Evolutionary conservation across 2,797 vertebrate species (phyloP), one percentile per base, ranked within the genome.

Genomic region (Hoplostethus mediterraneus): DNA sequence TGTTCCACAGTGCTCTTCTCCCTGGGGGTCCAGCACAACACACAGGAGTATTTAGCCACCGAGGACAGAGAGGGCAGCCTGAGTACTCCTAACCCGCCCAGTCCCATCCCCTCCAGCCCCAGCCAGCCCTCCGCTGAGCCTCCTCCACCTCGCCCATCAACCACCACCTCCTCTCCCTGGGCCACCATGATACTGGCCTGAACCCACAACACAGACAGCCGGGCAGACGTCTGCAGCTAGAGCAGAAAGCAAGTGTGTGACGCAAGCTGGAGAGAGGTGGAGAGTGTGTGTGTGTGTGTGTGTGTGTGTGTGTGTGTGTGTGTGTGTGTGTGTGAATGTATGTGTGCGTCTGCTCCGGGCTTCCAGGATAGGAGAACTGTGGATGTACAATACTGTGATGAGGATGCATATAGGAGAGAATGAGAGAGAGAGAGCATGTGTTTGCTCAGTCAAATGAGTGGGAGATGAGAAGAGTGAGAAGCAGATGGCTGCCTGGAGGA

Each of bases 1-100:
- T 98, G 97, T 79, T 98, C 98, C 91, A 98, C 97, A 65, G 94
- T 91, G 88, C 88, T 96, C 94, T 98, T 99, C 95, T 98, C 97
- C 93, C 97, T 99, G 91, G 95, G 96, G 87, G 94, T 95, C 97
- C 96, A 98, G 93, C 97, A 98, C 86, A 97, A 91, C 92, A 97
- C 92, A 94, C 95, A 97, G 65, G 96, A 94, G 94, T 96, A 96
- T 94, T 96, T 97, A 76, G 96, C 94, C 89, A 97, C 94, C 71
- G 92, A 93, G 77, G 96, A 92, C 85, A 98, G 92, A 82, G 93
- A 93, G 38, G 95, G 94, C 65, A 96, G 92, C 95, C 44, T 63
- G 0, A 95, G 86, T 90, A 91, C 87, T 92, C 94, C 91, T 77
- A 96, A 92, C 91, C 74, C 95, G 92, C 71, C 71, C 64, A 96